Percentiles rank a stretch among this genome's conserved stretches.
Conservation (phyloP, 2,113 vertebrate species). For the Crypturellus undulatus region DNA sequence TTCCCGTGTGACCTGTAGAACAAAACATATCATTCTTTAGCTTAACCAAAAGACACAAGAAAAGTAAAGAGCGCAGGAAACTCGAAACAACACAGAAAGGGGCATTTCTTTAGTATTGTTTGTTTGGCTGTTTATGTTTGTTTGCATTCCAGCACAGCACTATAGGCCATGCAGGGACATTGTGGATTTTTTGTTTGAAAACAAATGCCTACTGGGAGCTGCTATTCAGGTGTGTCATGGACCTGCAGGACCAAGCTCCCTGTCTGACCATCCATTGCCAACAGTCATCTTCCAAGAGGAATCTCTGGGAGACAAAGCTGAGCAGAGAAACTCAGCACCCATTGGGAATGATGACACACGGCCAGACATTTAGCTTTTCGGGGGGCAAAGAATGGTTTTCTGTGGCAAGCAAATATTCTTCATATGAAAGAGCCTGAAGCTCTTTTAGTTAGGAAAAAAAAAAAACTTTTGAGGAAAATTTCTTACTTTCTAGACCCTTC, state of each 20-base stretch:
- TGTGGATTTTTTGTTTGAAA: neutral
- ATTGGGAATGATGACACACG: neutral
- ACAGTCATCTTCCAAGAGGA: neutral
- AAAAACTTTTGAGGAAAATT: neutral
- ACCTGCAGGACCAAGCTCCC: neutral
- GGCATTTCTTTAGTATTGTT: neutral
- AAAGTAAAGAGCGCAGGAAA: neutral
- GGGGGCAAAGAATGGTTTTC: neutral
- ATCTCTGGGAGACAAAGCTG: neutral
- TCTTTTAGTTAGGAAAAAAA: neutral
- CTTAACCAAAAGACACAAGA: neutral
- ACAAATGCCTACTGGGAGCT: neutral
- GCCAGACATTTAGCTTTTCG: neutral
- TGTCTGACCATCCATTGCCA: neutral
- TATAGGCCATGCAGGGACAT: neutral
- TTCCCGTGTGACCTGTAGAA: neutral
- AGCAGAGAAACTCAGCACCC: neutral
- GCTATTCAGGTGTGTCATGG: neutral
- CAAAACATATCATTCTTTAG: neutral
- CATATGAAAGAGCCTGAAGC: neutral
- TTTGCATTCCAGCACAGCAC: neutral
- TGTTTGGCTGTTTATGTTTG: neutral
- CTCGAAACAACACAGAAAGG: neutral
- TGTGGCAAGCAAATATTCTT: neutral
- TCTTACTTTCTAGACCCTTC: neutral